These are phyloP conservation scores for Bellardia pandia DNA, from an alignment of 2,888 invertebrate genomes.

Conservation along the genomic window DNA sequence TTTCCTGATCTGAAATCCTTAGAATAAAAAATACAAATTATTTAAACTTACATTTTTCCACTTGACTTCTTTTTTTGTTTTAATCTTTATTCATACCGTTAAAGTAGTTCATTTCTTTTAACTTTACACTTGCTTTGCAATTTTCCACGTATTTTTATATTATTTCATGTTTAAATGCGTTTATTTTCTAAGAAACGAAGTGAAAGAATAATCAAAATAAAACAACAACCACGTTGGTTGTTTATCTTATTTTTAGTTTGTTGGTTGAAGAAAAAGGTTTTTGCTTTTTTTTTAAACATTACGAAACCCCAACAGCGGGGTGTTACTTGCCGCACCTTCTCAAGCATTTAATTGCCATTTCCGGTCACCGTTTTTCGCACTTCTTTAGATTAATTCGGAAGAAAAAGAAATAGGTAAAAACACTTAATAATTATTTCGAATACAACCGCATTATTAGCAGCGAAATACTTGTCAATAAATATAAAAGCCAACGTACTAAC, in stretches of 20 bases:
- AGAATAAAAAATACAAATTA: slow-evolving; percentile 7
- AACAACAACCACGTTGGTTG: slow-evolving; percentile 43
- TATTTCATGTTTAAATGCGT: slow-evolving; percentile 29
- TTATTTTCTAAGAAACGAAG: not conserved
- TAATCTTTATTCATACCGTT: slow-evolving; percentile 41
- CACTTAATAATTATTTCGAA: slow-evolving; percentile 60
- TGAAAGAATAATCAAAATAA: slow-evolving; percentile 5
- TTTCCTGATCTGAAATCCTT: slow-evolving; percentile 53
- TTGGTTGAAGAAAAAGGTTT: slow-evolving; percentile 48
- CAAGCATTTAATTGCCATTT: slow-evolving; percentile 75
- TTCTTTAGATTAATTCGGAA: slow-evolving; percentile 18
- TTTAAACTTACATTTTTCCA: slow-evolving; percentile 48
- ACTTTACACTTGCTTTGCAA: not conserved
- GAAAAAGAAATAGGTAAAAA: slow-evolving; percentile 18
- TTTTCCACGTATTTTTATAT: slow-evolving; percentile 2
- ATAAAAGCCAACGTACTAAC: slow-evolving; percentile 44
- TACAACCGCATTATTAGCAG: slow-evolving; percentile 66
- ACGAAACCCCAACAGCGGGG: slow-evolving; percentile 62
- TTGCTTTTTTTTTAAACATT: slow-evolving; percentile 33
- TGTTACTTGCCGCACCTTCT: slow-evolving; percentile 75
- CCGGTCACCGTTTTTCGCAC: slow-evolving; percentile 69
- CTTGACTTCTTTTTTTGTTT: slow-evolving; percentile 51
- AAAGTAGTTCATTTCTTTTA: not conserved
- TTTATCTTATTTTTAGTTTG: slow-evolving; percentile 57
- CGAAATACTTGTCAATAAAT: slow-evolving; percentile 64